Evolutionary conservation across 2,113 vertebrate genomes (phyloP).

Genomic region (Hylia prasina): DNA sequence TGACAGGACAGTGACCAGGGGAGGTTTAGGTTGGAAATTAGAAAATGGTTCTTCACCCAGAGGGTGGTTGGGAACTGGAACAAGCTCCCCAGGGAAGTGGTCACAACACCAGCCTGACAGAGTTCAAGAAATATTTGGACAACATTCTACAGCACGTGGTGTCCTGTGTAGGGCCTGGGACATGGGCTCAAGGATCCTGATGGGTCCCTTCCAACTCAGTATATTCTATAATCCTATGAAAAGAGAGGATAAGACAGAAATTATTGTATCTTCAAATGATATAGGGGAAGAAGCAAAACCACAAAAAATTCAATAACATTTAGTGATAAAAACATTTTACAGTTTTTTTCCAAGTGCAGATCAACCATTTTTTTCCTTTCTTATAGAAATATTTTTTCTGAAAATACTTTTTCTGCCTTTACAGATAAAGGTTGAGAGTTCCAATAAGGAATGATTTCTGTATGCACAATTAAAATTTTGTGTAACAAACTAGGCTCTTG

Average conservation of each 20-base stretch:
- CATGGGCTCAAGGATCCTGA: not conserved
- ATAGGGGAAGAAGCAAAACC: not conserved
- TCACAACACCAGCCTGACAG: not conserved
- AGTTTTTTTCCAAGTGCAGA: not conserved
- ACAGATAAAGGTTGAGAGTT: not conserved
- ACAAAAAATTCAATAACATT: accelerated
- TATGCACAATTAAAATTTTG: not conserved
- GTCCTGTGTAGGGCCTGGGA: not conserved
- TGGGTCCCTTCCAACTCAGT: not conserved
- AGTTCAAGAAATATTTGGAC: not conserved
- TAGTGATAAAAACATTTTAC: not conserved
- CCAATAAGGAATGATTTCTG: not conserved
- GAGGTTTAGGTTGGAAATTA: not conserved
- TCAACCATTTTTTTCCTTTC: not conserved
- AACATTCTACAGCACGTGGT: not conserved
- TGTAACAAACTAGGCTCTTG: not conserved
- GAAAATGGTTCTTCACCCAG: not conserved
- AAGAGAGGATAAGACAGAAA: not conserved
- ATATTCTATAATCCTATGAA: not conserved
- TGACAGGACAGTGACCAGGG: not conserved
- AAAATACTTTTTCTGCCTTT: not conserved
- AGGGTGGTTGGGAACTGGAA: accelerated
- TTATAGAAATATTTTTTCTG: not conserved
- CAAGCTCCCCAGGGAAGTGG: not conserved
- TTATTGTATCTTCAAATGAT: not conserved